Percentiles rank a stretch among this genome's conserved stretches.
Evolutionary conservation across 2,113 vertebrate species (phyloP).

Genomic region (Pristiophorus japonicus): DNA sequence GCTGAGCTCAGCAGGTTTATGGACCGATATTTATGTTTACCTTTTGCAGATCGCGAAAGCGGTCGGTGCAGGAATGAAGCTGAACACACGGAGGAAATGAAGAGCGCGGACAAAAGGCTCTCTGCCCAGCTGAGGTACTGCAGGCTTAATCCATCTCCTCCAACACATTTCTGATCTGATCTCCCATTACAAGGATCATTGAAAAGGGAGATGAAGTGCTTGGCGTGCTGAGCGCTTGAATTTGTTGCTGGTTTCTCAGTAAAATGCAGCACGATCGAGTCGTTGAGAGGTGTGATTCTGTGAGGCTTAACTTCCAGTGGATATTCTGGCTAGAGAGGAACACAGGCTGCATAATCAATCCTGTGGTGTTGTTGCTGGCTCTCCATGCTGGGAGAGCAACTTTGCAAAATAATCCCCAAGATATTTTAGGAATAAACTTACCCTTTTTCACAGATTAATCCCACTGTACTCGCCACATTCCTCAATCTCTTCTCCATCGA

Average conservation of each 20-base stretch:
- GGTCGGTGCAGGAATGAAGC: conserved; percentile 46
- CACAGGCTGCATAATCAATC: not conserved
- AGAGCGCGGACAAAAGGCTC: conserved; percentile 53
- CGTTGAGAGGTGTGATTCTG: not conserved
- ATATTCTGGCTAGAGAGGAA: not conserved
- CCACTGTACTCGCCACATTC: not conserved
- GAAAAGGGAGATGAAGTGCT: not conserved
- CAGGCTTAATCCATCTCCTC: not conserved
- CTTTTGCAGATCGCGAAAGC: conserved; percentile 44
- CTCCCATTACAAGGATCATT: not conserved
- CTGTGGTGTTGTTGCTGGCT: not conserved
- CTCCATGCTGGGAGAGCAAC: not conserved
- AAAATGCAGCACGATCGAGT: too few relatives aligned
- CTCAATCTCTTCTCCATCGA: not conserved
- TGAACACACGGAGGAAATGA: conserved; percentile 54
- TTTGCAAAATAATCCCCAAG: not conserved
- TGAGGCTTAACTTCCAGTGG: not conserved
- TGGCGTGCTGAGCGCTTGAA: not conserved
- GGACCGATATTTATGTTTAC: too few relatives aligned
- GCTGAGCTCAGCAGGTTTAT: not conserved
- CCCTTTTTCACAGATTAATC: not conserved
- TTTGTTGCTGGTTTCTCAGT: not conserved
- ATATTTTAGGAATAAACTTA: not conserved
- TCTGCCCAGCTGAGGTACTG: conserved; percentile 58
- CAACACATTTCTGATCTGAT: not conserved